These are phyloP conservation scores for Seriola dumerili DNA, from an alignment of 2,113 vertebrate genomes.

Conservation along the genomic window DNA sequence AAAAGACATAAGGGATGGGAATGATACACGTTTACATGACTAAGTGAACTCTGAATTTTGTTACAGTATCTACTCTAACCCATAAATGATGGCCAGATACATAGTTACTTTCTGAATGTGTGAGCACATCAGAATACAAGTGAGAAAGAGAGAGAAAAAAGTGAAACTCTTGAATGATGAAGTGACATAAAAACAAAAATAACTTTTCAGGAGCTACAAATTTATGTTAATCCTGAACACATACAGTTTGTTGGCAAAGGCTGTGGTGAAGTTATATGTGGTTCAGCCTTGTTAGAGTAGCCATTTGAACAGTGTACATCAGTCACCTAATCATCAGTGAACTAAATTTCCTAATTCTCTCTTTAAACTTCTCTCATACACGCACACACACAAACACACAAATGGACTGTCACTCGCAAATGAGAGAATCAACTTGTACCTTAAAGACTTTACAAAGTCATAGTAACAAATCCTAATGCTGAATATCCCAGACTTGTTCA, in stretches of 20 bases:
- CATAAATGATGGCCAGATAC: not conserved
- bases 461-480: slow-evolving; percentile 73
- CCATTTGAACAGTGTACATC: not conserved
- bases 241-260: not conserved
- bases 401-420: not conserved
- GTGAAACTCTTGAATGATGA: not conserved
- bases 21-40: slow-evolving; percentile 15
- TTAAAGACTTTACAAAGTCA: slow-evolving; percentile 51
- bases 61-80: not conserved
- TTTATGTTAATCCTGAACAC: not conserved
- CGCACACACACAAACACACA: slow-evolving; percentile 6
- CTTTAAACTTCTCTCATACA: not conserved
- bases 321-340: not conserved
- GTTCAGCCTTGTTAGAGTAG: not conserved
- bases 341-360: slow-evolving; percentile 43
- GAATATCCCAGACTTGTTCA: slow-evolving; percentile 66
- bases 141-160: not conserved
- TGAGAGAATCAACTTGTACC: slow-evolving; percentile 40
- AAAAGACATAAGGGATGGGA: slow-evolving; percentile 49
- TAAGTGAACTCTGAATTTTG: slow-evolving; percentile 1
- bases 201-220: slow-evolving; percentile 9
- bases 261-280: not conserved
- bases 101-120: not conserved
- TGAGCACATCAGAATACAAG: slow-evolving; percentile 14
- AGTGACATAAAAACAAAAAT: not conserved